phyloP scores from a whole-genome alignment of 1,140 invertebrate species.

The Globodera ellingtonae region DNA sequence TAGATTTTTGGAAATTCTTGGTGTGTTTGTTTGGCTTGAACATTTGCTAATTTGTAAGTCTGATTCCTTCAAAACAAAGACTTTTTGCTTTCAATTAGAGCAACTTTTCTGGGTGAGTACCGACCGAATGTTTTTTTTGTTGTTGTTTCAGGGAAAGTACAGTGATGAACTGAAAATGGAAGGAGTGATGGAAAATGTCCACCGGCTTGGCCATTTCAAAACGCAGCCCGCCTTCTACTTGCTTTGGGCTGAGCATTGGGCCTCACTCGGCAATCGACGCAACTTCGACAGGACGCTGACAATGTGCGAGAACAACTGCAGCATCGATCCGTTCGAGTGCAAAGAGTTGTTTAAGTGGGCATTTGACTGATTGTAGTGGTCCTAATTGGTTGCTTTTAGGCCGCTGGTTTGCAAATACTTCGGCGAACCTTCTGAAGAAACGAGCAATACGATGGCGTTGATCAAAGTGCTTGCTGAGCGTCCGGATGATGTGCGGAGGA shows the following conservation, averaged over 20 bases:
- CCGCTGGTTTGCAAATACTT: slow-evolving; percentile 6
- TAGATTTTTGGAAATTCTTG: slow-evolving; percentile 38
- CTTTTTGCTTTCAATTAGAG: too few relatives aligned
- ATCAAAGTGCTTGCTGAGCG: slow-evolving; percentile 9
- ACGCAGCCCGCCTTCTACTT: slow-evolving; percentile 25
- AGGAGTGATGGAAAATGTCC: slow-evolving; percentile 37
- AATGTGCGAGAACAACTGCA: slow-evolving; percentile 27
- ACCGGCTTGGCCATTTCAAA: slow-evolving; percentile 33
- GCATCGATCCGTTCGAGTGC: neutral
- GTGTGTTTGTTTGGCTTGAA: slow-evolving; percentile 15
- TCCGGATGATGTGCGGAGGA: neutral
- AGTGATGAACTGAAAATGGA: slow-evolving; percentile 37
- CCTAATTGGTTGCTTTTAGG: neutral
- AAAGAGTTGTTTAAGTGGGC: slow-evolving; percentile 12
- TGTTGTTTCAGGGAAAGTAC: slow-evolving; percentile 36
- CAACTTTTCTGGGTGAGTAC: too few relatives aligned
- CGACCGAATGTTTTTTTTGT: neutral
- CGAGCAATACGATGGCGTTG: neutral
- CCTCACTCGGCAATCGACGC: slow-evolving; percentile 11
- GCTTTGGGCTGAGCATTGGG: slow-evolving; percentile 37
- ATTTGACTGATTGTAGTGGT: neutral
- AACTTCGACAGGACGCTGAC: slow-evolving; percentile 22
- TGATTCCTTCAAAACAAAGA: slow-evolving; percentile 14
- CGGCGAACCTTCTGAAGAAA: neutral
- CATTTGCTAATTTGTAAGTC: slow-evolving; percentile 1